Base-by-base conservation (phyloP, 1,140 invertebrate genomes). In the Zophobas atratus region DNA sequence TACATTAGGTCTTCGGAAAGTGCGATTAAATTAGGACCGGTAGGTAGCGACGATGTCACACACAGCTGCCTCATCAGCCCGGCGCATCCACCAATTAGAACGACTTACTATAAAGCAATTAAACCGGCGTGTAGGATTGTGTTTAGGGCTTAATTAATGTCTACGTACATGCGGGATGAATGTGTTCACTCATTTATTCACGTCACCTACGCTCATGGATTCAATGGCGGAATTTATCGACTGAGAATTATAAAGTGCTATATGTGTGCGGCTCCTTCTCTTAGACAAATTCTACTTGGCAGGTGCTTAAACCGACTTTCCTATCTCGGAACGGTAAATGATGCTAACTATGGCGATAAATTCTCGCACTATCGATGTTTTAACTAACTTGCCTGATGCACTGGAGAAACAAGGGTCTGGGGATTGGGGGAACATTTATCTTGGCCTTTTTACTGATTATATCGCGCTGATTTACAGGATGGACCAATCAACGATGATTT, bases 91-190 rank as follows among this genome's bases (percentile, higher is more conserved):
- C 60, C 60, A 67, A 67, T 67, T 67, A 67, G 36, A 33, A 67
- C 60, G 39, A 67, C 60, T 67, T 67, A 67, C 60, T 67, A 48
- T 67, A 67, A 67, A 67, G 60, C 60, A 67, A 67, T 67, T 67
- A 67, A 41, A 48, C 38, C 20, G 34, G n/a, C 60, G 60, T 67
- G 60, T 67, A 67, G 71, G 48, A 55, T 73, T 56, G 71, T 73
- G 71, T 73, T 73, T 73, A 41, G 6, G 71, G 71, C 46, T 73
- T 73, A 73, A 73, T 73, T 73, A 73, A 73, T 73, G 71, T 55
- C 71, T 73, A 73, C 71, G 51, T 73, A 55, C 55, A 73, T 67
- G 60, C 60, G 60, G 60, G 60, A 67, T 67, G 60, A 67, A 67
- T 67, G 60, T 67, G 60, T 46, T 67, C 60, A 67, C 36, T 67